Conservation (phyloP, 2,888 invertebrate species). For the Lottia gigantea region DNA sequence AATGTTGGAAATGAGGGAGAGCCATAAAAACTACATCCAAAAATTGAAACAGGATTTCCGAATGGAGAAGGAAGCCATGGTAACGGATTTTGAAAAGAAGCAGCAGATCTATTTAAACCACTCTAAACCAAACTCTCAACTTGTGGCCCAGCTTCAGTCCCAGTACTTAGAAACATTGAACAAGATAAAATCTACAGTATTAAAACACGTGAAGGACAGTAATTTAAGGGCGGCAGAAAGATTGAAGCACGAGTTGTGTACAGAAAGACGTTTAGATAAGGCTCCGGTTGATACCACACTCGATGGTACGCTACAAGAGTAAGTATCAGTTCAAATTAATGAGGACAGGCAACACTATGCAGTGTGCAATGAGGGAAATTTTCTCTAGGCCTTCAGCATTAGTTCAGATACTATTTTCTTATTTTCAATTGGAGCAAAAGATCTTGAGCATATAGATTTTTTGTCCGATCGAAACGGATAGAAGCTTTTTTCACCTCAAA, state of each 20-base stretch:
- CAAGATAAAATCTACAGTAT: slow-evolving; percentile 57
- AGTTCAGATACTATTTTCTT: too few relatives aligned
- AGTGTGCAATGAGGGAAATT: too few relatives aligned
- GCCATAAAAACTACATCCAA: slow-evolving; percentile 56
- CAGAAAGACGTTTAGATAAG: slow-evolving; percentile 41
- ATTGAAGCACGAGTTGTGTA: slow-evolving; percentile 37
- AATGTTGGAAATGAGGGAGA: slow-evolving; percentile 44
- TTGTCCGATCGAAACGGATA: too few relatives aligned
- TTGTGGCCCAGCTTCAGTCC: slow-evolving; percentile 41
- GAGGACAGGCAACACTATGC: not conserved
- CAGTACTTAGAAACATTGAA: slow-evolving; percentile 55
- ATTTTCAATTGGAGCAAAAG: too few relatives aligned
- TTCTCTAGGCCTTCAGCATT: too few relatives aligned
- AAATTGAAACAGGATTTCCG: slow-evolving; percentile 44
- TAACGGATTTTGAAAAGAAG: not conserved
- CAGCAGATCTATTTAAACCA: slow-evolving; percentile 25
- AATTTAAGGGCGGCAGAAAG: slow-evolving; percentile 45
- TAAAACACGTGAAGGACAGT: slow-evolving; percentile 56
- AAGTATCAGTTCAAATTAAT: slow-evolving; percentile 28
- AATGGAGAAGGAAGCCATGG: not conserved
- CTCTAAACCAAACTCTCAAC: slow-evolving; percentile 28
- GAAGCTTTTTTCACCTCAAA: too few relatives aligned
- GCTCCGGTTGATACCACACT: slow-evolving; percentile 41
- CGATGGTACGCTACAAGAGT: slow-evolving; percentile 37
- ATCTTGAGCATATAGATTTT: too few relatives aligned